A percentile compares a stretch with the other conserved stretches of the same genome.
Evolutionary conservation across 1,140 invertebrate species (phyloP).

Genomic region (Aphelenchoides besseyi): DNA sequence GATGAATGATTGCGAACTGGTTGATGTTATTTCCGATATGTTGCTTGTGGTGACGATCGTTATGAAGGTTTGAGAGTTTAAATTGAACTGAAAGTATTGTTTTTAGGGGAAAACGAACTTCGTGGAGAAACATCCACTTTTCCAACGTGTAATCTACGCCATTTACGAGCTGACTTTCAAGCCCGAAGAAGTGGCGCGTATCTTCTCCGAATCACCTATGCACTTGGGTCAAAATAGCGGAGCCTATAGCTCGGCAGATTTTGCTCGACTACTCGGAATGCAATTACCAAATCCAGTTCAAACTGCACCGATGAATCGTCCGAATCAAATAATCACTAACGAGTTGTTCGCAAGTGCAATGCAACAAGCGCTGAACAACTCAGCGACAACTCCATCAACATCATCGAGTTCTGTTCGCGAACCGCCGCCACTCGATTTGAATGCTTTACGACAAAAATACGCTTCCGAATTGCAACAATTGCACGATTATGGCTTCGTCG

Average conservation of each 20-base stretch:
- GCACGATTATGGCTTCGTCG: slow-evolving; percentile 41
- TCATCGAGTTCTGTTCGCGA: not conserved
- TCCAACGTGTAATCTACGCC: not conserved
- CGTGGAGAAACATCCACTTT: not conserved
- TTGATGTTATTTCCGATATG: not conserved
- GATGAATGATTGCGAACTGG: not conserved
- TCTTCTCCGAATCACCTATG: not conserved
- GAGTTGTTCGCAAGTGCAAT: not conserved
- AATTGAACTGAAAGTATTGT: not conserved
- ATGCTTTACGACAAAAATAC: slow-evolving; percentile 18
- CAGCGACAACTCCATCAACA: not conserved
- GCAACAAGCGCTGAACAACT: not conserved
- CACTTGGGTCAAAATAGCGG: not conserved
- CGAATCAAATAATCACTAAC: not conserved
- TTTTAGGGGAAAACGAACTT: not conserved
- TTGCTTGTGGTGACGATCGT: not conserved
- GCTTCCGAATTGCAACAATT: slow-evolving; percentile 39
- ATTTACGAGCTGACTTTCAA: not conserved
- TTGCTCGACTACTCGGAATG: not conserved
- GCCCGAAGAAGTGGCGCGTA: not conserved
- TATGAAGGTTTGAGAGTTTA: not conserved
- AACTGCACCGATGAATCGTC: not conserved
- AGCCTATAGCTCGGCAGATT: not conserved
- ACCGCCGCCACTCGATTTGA: not conserved
- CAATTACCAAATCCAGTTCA: not conserved